phyloP scores from a whole-genome alignment of 2,113 vertebrate species.

The Sander lucioperca region DNA sequence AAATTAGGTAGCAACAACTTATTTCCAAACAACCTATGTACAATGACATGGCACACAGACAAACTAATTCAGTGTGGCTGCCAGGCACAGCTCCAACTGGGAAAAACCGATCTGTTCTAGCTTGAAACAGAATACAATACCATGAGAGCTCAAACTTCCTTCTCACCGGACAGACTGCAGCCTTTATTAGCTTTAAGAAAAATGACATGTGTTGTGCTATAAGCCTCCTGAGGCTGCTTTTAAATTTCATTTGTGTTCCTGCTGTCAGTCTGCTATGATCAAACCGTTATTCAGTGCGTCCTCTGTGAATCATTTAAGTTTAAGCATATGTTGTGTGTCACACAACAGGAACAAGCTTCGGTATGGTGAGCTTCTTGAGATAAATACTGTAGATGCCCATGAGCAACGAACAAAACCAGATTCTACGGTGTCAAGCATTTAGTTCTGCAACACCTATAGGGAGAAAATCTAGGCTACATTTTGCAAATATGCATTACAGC shows the following conservation, averaged over 20 bases:
- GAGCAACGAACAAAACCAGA: neutral
- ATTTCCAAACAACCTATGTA: too few species aligned
- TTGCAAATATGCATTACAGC: too few species aligned
- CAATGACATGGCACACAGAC: too few species aligned
- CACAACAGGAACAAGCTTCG: neutral
- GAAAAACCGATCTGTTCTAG: neutral
- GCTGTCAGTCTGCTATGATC: neutral
- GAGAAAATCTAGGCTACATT: too few species aligned
- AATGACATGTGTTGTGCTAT: neutral
- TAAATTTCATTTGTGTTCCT: neutral
- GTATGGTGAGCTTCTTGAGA: neutral
- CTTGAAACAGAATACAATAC: slow-evolving; percentile 19
- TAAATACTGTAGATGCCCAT: slow-evolving; percentile 2
- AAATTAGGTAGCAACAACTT: too few species aligned
- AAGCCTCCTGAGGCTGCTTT: slow-evolving; percentile 3
- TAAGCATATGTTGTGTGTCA: neutral
- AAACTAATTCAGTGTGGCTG: too few species aligned
- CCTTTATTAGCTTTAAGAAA: slow-evolving; percentile 20
- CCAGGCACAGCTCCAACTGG: neutral
- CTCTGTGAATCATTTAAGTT: too few species aligned
- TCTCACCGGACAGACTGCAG: slow-evolving; percentile 25
- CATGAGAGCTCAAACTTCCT: neutral
- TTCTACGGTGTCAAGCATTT: slow-evolving; percentile 13
- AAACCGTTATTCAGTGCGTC: neutral
- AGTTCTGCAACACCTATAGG: slow-evolving; percentile 9